Evolutionary conservation across 1,140 invertebrate genomes (phyloP).

Genomic region (Macrobrachium rosenbergii): DNA sequence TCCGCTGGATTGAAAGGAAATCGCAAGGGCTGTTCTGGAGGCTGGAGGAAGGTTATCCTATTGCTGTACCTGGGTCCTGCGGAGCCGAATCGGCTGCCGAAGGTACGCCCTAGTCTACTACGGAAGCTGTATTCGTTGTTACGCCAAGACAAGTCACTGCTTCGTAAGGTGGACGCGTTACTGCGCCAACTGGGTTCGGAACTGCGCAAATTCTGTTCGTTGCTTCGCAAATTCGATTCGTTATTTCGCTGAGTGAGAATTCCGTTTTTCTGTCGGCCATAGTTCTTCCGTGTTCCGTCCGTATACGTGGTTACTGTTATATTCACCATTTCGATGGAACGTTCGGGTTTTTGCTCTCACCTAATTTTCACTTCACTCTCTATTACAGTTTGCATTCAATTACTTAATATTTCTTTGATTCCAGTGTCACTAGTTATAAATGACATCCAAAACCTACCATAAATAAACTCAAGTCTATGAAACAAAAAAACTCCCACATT

Average conservation of each 20-base stretch:
- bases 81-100: background rate
- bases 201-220: too few species aligned
- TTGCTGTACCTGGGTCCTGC: slow-evolving; percentile 26
- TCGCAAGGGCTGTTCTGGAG: background rate
- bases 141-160: too few species aligned
- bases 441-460: too few species aligned
- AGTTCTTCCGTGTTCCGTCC: slow-evolving; percentile 32
- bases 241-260: background rate
- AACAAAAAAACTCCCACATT: too few species aligned
- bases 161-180: too few species aligned
- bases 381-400: too few species aligned
- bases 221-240: too few species aligned
- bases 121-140: background rate
- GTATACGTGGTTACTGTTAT: background rate
- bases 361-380: too few species aligned
- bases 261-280: background rate
- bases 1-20: slow-evolving; percentile 39
- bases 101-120: background rate
- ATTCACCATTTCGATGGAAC: slow-evolving; percentile 17
- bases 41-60: slow-evolving; percentile 41
- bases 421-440: too few species aligned
- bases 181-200: background rate
- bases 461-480: too few species aligned
- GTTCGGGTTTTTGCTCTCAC: too few species aligned
- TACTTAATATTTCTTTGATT: too few species aligned